These are phyloP conservation scores for Anolis apletophallus DNA, from an alignment of 2,797 vertebrate genomes.

Conservation along the genomic window DNA sequence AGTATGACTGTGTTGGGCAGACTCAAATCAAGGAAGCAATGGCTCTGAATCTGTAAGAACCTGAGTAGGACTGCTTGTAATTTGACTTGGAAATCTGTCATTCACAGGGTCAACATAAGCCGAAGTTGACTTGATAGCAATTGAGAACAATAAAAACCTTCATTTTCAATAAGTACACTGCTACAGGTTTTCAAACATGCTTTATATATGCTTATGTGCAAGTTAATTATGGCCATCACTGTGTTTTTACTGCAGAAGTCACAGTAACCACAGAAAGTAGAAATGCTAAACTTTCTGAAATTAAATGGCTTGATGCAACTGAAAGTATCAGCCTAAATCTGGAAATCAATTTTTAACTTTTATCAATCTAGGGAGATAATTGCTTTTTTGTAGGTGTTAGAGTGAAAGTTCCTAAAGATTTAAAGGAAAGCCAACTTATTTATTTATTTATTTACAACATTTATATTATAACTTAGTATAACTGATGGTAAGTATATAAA, in stretches of 20 bases:
- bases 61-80: too few species aligned
- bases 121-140: too few species aligned
- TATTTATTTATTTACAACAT: too few species aligned
- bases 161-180: neutral
- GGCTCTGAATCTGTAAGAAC: too few species aligned
- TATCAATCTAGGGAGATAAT: neutral
- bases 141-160: too few species aligned
- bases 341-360: constrained; percentile 2
- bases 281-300: neutral
- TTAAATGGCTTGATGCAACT: constrained; percentile 24
- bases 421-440: neutral
- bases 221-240: neutral
- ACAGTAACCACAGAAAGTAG: neutral
- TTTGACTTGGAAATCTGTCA: too few species aligned
- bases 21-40: too few species aligned
- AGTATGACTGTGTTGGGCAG: too few species aligned
- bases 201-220: neutral
- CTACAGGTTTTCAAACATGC: neutral
- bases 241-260: neutral
- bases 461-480: too few species aligned
- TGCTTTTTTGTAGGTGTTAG: constrained; percentile 24
- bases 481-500: neutral
- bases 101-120: too few species aligned
- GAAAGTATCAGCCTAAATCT: neutral
- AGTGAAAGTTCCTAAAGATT: constrained; percentile 13